Evolutionary conservation across 2,797 vertebrate genomes (phyloP).

Genomic region (Dallia pectoralis): DNA sequence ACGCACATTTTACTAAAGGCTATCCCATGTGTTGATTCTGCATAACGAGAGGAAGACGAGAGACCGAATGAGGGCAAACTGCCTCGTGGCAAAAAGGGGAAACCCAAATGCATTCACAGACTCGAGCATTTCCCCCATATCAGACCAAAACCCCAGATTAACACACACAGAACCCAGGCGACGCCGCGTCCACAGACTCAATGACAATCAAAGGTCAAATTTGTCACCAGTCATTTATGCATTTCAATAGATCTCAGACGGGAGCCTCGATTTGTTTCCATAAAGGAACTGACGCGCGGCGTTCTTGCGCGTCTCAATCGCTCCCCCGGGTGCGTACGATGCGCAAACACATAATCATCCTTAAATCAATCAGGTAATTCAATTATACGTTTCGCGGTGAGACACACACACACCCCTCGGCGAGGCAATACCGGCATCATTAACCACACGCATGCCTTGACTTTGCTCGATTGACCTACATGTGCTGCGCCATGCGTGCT

Average conservation of each 20-base stretch:
- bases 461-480: conserved; percentile 55
- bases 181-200: conserved; percentile 46
- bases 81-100: not conserved
- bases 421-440: not conserved
- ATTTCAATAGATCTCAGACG: conserved; percentile 30
- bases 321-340: not conserved
- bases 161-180: conserved; percentile 10
- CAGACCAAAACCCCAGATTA: not conserved
- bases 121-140: not conserved
- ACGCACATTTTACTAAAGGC: not conserved
- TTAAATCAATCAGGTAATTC: not conserved
- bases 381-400: not conserved
- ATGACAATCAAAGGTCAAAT: conserved; percentile 73
- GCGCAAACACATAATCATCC: not conserved
- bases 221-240: conserved; percentile 37
- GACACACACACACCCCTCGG: not conserved
- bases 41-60: conserved; percentile 32
- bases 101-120: not conserved
- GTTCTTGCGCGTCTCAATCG: conserved; percentile 39
- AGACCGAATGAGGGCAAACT: conserved; percentile 32
- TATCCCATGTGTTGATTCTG: not conserved
- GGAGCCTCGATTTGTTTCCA: conserved; percentile 49
- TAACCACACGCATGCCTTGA: conserved; percentile 30
- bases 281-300: conserved; percentile 42
- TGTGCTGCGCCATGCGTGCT: conserved; percentile 38